phyloP scores from a whole-genome alignment of 2,797 vertebrate species.

The Botia kubotai region DNA sequence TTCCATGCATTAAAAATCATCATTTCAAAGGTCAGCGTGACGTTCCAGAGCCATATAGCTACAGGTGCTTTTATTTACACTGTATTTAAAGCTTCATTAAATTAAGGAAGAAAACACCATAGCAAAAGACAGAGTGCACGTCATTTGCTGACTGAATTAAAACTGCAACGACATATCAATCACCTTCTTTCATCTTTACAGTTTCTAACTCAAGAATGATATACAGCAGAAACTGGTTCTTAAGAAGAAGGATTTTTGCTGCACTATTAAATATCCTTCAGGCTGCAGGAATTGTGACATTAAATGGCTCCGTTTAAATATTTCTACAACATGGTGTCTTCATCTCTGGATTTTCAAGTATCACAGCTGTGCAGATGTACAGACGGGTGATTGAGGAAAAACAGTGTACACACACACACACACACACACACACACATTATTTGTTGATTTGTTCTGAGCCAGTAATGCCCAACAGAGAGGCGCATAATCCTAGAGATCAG shows the following conservation, averaged over 20 bases:
- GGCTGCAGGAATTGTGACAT: no score
- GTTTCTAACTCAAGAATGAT: no score
- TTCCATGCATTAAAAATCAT: neutral
- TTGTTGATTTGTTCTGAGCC: conserved; percentile 44
- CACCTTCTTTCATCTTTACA: no score
- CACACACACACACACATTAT: conserved; percentile 15
- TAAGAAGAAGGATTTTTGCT: no score
- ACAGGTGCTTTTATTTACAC: no score
- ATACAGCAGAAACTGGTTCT: no score
- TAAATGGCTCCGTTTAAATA: neutral
- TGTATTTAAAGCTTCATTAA: no score
- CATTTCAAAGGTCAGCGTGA: neutral
- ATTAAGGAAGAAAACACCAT: no score
- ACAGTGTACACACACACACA: neutral
- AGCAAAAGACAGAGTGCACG: no score
- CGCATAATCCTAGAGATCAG: conserved; percentile 74
- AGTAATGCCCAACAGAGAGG: conserved; percentile 73
- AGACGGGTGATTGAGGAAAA: neutral
- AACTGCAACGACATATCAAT: no score
- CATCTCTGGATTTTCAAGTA: neutral
- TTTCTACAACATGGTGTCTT: neutral
- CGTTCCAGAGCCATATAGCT: neutral
- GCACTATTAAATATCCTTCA: no score
- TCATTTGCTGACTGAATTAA: no score
- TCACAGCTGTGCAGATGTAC: conserved; percentile 26